Percentiles rank a stretch among this genome's conserved stretches.
These are phyloP conservation scores for Pantherophis alleghaniensis DNA, from an alignment of 2,797 vertebrate genomes.

Conservation along the genomic window DNA sequence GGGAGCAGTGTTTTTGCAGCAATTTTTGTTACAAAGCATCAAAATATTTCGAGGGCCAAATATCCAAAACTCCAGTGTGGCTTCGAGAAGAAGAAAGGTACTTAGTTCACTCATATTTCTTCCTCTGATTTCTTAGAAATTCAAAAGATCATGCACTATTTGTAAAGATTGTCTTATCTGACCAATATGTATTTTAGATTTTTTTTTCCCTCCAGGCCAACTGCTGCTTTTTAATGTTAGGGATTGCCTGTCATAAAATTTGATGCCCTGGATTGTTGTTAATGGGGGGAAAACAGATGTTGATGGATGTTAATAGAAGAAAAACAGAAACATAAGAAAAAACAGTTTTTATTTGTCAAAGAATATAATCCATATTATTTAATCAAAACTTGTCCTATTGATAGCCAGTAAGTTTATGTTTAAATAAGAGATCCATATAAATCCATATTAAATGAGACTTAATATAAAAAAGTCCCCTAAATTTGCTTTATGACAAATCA, in stretches of 20 bases:
- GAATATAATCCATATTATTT: not conserved
- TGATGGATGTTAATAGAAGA: not conserved
- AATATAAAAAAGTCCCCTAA: not conserved
- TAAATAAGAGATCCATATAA: not conserved
- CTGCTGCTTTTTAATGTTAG: not conserved
- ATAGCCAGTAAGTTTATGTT: not conserved
- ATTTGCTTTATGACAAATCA: not conserved
- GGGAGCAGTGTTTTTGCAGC: slow-evolving; percentile 89
- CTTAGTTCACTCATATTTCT: slow-evolving; percentile 33
- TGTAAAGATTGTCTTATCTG: not conserved
- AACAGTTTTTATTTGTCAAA: not conserved
- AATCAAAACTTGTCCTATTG: not conserved
- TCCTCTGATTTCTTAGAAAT: not conserved
- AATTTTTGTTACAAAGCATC: slow-evolving; percentile 95
- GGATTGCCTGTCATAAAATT: not conserved
- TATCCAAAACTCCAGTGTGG: slow-evolving; percentile 89
- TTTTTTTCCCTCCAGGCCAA: not conserved
- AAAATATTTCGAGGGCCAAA: slow-evolving; percentile 89
- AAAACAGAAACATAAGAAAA: not conserved
- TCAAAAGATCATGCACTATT: not conserved
- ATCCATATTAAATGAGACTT: not conserved
- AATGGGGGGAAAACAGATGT: not conserved
- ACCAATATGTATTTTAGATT: not conserved
- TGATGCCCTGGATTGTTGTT: not conserved
- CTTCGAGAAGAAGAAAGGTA: slow-evolving; percentile 87